phyloP scores from a whole-genome alignment of 2,888 invertebrate species.

The Poecilus cupreus region DNA sequence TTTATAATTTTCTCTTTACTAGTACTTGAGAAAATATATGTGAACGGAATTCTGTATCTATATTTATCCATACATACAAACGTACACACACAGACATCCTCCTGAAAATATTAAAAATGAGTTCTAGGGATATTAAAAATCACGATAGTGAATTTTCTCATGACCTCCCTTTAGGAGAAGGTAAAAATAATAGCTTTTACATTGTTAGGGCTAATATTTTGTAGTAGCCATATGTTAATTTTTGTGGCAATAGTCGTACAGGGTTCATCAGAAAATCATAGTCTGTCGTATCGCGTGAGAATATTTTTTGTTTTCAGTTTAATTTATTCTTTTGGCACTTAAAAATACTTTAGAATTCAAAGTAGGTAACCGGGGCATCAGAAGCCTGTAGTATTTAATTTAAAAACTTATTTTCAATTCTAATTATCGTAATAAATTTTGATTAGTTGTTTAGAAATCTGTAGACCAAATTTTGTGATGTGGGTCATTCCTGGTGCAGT shows the following conservation, averaged over 20 bases:
- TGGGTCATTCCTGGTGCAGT: background rate
- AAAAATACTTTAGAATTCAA: background rate
- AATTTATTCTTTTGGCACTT: conserved; percentile 4
- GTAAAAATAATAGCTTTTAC: background rate
- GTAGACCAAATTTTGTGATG: conserved; percentile 3
- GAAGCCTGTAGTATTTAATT: conserved; percentile 2
- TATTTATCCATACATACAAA: too few species aligned
- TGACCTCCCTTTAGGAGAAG: too few species aligned
- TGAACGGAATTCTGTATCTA: too few species aligned
- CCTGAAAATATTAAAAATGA: too few species aligned
- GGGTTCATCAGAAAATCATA: too few species aligned
- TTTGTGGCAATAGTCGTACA: too few species aligned
- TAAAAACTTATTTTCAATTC: conserved; percentile 19
- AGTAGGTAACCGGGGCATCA: conserved; percentile 1
- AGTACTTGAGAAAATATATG: too few species aligned
- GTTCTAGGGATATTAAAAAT: too few species aligned
- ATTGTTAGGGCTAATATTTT: too few species aligned
- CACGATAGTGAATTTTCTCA: too few species aligned
- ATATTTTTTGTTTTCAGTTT: conserved; percentile 1
- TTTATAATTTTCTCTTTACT: too few species aligned
- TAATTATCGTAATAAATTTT: conserved; percentile 22
- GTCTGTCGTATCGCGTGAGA: background rate
- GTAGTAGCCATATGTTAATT: background rate
- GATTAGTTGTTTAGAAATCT: background rate
- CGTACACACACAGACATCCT: too few species aligned